These are phyloP conservation scores for Nixonia krombeini DNA, from an alignment of 1,140 invertebrate species.

Conservation along the genomic window DNA sequence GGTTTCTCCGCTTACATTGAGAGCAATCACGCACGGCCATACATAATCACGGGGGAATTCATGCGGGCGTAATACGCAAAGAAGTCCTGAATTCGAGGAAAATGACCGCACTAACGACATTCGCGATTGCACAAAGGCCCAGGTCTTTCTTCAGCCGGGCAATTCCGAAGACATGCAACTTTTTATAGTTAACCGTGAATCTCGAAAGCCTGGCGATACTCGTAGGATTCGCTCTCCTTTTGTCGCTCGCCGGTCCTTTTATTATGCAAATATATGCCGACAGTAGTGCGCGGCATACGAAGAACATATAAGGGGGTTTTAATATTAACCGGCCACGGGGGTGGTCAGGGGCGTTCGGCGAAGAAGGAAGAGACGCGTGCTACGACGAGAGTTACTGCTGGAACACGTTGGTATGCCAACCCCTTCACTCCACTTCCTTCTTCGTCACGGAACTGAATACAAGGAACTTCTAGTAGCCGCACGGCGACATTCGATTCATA, in stretches of 20 bases:
- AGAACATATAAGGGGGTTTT: constrained; percentile 57
- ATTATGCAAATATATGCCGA: constrained; percentile 64
- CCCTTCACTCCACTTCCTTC: constrained; percentile 30
- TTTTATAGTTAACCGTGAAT: constrained; percentile 20
- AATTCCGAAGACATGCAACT: constrained; percentile 16
- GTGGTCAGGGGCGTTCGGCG: constrained; percentile 19
- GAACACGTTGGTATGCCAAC: constrained; percentile 55
- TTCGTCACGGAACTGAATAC: constrained; percentile 45
- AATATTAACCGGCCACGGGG: constrained; percentile 59
- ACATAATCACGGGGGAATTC: no score
- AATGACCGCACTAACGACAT: no score
- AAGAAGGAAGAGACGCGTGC: constrained; percentile 15
- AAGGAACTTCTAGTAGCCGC: constrained; percentile 39
- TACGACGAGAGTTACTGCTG: constrained; percentile 35
- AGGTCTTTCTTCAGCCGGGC: constrained; percentile 18
- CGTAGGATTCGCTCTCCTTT: constrained; percentile 48
- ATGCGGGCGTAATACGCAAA: no score
- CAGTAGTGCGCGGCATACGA: constrained; percentile 23
- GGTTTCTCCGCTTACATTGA: no score
- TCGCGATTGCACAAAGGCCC: no score
- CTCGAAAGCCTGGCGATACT: constrained; percentile 31
- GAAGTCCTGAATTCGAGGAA: no score
- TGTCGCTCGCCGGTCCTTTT: constrained; percentile 53
- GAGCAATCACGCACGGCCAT: no score
- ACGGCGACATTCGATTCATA: constrained; percentile 49